Evolutionary conservation across 1,140 invertebrate genomes (phyloP), one percentile per base, ranked within the genome.

Genomic region (Lithobius niger): DNA sequence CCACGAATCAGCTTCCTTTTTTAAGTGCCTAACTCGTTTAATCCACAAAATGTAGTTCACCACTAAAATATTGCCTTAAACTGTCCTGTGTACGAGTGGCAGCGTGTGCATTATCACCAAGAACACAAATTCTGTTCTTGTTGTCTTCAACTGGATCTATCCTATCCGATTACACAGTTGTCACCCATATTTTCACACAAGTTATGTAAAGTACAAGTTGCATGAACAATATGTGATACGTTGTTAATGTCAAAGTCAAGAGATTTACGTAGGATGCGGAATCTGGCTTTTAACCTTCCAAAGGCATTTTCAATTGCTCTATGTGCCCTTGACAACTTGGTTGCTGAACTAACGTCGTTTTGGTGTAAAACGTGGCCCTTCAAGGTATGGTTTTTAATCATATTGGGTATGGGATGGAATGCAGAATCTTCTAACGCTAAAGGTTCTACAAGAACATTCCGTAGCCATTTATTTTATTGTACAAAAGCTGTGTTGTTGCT

Each of bases 311-410:
- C 51, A 36, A 43, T 24, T 3, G 42, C 51, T 6, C 49, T 4
- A 10, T 25, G 21, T 16, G 49, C 27, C 4, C 22, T 13, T 4
- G 49, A 26, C 19, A 51, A 21, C 4, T 4, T n/a, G 4, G 22
- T 51, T 10, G 19, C 27, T 27, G 27, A 51, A 51, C 6, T 27
- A 28, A 4, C 4, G 13, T 19, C 27, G 10, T 19, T 6, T 4
- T 27, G 4, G 19, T n/a, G 24, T 27, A 16, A 27, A 27, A 31
- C 22, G 13, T 16, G 6, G 49, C 6, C 49, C 49, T 27, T 28
- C 49, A 6, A n/a, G 49, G 27, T 51, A 51, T 6, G 49, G 49
- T 25, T 51, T 51, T 19, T n/a, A n/a, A 51, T 51, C 19, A 51
- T 10, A 21, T 51, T 27, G 4, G 6, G 10, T 28, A 6, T 4